phyloP scores from a whole-genome alignment of 2,888 invertebrate genomes.

The Sphaerophoria rueppellii region DNA sequence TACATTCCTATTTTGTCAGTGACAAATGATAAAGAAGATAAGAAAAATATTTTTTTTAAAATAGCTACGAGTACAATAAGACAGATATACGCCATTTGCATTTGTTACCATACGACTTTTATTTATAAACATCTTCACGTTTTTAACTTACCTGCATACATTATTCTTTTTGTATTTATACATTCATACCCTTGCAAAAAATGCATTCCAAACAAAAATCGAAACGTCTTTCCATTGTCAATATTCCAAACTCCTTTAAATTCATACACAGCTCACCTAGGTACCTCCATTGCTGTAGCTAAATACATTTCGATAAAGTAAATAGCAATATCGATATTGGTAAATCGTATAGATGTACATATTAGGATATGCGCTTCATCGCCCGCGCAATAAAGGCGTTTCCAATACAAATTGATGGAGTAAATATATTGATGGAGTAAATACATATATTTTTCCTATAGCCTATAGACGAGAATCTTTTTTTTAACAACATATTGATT shows the following conservation, averaged over 20 bases:
- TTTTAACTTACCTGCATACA: not conserved
- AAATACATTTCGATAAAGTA: conserved; percentile 17
- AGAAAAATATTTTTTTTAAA: no score
- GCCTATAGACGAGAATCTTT: conserved; percentile 27
- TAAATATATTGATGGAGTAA: no score
- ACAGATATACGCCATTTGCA: no score
- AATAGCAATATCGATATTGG: conserved; percentile 72
- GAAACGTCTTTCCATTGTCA: conserved; percentile 25
- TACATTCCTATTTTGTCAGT: no score
- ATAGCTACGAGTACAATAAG: no score
- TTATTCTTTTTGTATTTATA: not conserved
- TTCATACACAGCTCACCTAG: not conserved
- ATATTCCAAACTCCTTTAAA: conserved; percentile 10
- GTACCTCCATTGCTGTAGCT: conserved; percentile 8
- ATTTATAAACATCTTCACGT: no score
- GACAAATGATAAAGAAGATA: no score
- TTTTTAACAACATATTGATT: conserved; percentile 69
- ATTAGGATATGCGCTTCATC: conserved; percentile 73
- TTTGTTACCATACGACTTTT: no score
- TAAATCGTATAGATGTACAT: conserved; percentile 66
- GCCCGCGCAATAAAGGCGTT: conserved; percentile 74
- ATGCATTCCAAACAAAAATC: not conserved
- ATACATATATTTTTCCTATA: not conserved
- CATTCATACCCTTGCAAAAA: not conserved
- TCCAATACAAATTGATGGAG: conserved; percentile 74